Evolutionary conservation across 2,113 vertebrate species (phyloP).

Genomic region (Pipa parva): DNA sequence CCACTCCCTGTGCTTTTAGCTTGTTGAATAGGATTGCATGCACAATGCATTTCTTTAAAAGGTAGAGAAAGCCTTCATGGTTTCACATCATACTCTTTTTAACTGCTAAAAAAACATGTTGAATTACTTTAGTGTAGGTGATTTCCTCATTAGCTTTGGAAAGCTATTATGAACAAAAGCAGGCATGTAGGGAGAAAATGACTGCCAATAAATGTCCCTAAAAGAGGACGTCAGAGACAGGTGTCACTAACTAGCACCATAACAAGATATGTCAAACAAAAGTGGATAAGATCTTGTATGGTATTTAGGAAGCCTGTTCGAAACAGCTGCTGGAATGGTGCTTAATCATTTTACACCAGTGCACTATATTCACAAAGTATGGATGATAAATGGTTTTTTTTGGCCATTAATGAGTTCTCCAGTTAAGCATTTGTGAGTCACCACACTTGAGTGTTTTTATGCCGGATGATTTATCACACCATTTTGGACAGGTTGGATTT

Average conservation of each 20-base stretch:
- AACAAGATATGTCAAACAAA: constrained; percentile 46
- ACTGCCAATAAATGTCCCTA: constrained; percentile 40
- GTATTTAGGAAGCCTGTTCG: constrained; percentile 47
- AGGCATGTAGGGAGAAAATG: constrained; percentile 41
- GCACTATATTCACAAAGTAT: constrained; percentile 46
- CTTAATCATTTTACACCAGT: constrained; percentile 44
- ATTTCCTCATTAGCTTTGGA: constrained; percentile 52
- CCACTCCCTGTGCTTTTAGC: constrained; percentile 7
- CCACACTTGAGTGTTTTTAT: constrained; percentile 43
- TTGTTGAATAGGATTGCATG: constrained; percentile 4
- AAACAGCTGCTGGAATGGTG: constrained; percentile 49
- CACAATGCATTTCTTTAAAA: not conserved
- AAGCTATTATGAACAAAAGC: constrained; percentile 38
- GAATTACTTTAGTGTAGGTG: constrained; percentile 27
- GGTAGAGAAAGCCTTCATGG: not conserved
- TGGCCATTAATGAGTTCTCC: constrained; percentile 49
- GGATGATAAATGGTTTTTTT: constrained; percentile 48
- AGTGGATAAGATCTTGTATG: constrained; percentile 41
- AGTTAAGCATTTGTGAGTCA: constrained; percentile 47
- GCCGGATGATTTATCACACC: constrained; percentile 50
- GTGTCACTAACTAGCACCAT: constrained; percentile 48
- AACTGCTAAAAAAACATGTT: constrained; percentile 4
- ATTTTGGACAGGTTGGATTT: constrained; percentile 49
- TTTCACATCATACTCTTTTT: not conserved
- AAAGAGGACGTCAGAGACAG: constrained; percentile 52